Evolutionary conservation across 1,140 invertebrate genomes (phyloP).

Genomic region (Drosophila tani): DNA sequence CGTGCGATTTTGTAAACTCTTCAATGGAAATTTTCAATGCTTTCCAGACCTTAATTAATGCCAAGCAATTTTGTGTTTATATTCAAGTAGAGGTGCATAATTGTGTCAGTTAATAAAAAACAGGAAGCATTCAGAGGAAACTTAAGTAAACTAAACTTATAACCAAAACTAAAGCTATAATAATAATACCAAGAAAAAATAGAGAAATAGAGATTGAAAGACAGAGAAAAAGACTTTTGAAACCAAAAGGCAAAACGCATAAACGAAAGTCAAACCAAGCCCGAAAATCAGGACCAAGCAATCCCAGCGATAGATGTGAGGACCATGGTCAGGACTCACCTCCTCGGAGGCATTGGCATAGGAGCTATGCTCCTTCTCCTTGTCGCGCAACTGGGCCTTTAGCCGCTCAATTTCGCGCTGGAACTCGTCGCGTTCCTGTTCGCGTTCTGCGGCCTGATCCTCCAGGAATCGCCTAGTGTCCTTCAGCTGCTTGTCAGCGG

Average conservation of each 20-base stretch:
- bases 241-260: slow-evolving; percentile 53
- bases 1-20: slow-evolving; percentile 37
- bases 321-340: slow-evolving; percentile 82
- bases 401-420: slow-evolving; percentile 87
- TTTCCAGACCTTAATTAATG: slow-evolving; percentile 9
- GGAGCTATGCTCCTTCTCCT: slow-evolving; percentile 87
- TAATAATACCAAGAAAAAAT: slow-evolving; percentile 14
- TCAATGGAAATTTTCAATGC: slow-evolving; percentile 1
- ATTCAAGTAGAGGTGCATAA: slow-evolving; percentile 16
- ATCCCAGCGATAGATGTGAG: slow-evolving; percentile 42
- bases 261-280: slow-evolving; percentile 48
- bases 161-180: slow-evolving; percentile 19
- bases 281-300: slow-evolving; percentile 48
- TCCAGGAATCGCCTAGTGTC: slow-evolving; percentile 91
- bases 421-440: slow-evolving; percentile 92
- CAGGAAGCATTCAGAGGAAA: slow-evolving; percentile 14
- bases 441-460: slow-evolving; percentile 91
- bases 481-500: slow-evolving; percentile 91
- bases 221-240: slow-evolving; percentile 26
- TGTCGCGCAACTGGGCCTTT: slow-evolving; percentile 87
- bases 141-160: slow-evolving; percentile 35
- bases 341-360: slow-evolving; percentile 86
- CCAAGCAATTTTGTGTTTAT: slow-evolving; percentile 27
- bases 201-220: slow-evolving; percentile 11
- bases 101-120: slow-evolving; percentile 28